phyloP scores from a whole-genome alignment of 2,797 vertebrate species.

The Acestrorhynchus altus region DNA sequence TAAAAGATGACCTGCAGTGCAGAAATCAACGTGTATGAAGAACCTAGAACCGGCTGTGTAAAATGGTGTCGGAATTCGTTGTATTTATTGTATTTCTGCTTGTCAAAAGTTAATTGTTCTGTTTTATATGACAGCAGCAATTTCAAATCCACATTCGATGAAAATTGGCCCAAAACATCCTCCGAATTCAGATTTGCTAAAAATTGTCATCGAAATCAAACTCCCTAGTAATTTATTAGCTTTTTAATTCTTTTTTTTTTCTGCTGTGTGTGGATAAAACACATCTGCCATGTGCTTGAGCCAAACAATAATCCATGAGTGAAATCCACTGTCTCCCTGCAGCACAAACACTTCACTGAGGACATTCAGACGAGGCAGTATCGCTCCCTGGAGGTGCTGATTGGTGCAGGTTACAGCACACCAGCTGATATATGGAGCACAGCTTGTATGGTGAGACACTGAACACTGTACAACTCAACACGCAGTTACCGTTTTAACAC shows the following conservation, averaged over 20 bases:
- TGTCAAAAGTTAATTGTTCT: no score
- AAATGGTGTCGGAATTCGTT: no score
- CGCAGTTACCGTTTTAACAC: background rate
- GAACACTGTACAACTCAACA: background rate
- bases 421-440: constrained; percentile 95
- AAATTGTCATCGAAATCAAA: no score
- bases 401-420: constrained; percentile 87
- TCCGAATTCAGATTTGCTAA: no score
- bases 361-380: constrained; percentile 95
- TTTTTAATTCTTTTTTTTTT: background rate
- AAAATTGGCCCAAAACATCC: no score
- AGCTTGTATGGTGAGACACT: constrained; percentile 86
- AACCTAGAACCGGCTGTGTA: no score
- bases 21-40: no score
- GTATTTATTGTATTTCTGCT: no score
- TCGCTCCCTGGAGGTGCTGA: constrained; percentile 90
- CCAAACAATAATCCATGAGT: background rate
- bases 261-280: background rate
- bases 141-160: no score
- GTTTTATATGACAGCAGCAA: no score
- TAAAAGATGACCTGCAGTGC: no score
- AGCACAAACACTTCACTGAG: constrained; percentile 95
- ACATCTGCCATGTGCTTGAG: background rate
- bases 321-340: constrained; percentile 19
- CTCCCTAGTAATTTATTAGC: background rate